These are phyloP conservation scores for Rotaria sp. DNA, from an alignment of 2,888 invertebrate genomes.

Conservation along the genomic window DNA sequence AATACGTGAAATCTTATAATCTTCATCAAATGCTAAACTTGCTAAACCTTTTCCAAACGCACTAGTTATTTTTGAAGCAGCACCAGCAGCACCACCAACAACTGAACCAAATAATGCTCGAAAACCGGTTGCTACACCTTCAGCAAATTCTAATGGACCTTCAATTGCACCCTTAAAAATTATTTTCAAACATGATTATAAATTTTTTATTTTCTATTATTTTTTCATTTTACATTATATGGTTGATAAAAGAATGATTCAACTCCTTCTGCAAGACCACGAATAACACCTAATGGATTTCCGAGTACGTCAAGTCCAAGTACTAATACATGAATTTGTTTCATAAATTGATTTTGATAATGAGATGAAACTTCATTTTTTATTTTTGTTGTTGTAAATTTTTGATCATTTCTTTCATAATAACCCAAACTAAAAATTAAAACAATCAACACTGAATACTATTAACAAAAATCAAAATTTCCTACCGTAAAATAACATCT, in stretches of 20 bases:
- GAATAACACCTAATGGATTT: slow-evolving; percentile 92
- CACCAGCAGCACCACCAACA: slow-evolving; percentile 97
- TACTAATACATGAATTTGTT: slow-evolving; percentile 89
- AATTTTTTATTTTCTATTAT: background rate
- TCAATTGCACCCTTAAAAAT: too few relatives aligned
- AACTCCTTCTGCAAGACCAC: slow-evolving; percentile 88
- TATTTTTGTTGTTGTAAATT: background rate
- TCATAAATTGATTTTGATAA: slow-evolving; percentile 67
- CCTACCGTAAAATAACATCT: slow-evolving; percentile 87
- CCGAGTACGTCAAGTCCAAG: slow-evolving; percentile 94
- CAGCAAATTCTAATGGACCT: too few relatives aligned
- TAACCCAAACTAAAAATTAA: slow-evolving; percentile 36
- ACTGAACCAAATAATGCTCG: too few relatives aligned
- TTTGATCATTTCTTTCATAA: slow-evolving; percentile 25
- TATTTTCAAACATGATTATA: background rate
- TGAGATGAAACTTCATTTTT: slow-evolving; percentile 36
- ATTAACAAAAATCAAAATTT: slow-evolving; percentile 26
- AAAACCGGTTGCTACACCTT: too few relatives aligned
- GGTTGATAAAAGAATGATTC: slow-evolving; percentile 98
- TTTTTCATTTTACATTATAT: slow-evolving; percentile 59
- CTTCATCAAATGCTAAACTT: slow-evolving; percentile 83
- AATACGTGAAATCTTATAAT: slow-evolving; percentile 75
- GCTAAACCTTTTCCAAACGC: slow-evolving; percentile 74
- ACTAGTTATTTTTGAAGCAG: slow-evolving; percentile 71
- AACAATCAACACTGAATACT: background rate